phyloP scores from a whole-genome alignment of 2,797 vertebrate genomes.

The Rhynchonycteris naso region DNA sequence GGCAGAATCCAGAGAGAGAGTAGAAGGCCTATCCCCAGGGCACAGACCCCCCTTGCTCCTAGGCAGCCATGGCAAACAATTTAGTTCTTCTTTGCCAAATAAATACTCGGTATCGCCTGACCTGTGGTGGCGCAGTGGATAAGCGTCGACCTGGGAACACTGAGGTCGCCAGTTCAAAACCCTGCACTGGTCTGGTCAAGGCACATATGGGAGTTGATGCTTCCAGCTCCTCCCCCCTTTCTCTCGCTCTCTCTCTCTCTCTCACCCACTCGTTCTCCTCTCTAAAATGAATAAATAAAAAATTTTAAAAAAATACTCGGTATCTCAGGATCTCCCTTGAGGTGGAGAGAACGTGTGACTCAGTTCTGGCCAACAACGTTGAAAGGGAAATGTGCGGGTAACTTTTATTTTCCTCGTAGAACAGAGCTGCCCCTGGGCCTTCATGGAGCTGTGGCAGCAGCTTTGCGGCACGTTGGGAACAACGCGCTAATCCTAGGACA shows the following conservation, averaged over 20 bases:
- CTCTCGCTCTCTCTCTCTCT: no score
- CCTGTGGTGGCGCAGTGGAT: no score
- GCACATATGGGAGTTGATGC: no score
- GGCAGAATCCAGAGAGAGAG: constrained; percentile 16
- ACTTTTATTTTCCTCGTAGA: background rate
- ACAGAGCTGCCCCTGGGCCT: background rate
- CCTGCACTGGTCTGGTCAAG: no score
- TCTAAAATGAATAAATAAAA: no score
- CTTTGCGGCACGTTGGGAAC: constrained; percentile 36
- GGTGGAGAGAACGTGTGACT: constrained; percentile 31
- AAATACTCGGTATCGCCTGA: constrained; percentile 61
- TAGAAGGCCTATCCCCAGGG: background rate
- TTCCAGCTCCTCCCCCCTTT: no score
- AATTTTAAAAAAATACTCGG: constrained; percentile 58
- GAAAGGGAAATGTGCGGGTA: background rate
- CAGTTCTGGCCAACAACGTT: background rate
- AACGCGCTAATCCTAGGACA: background rate
- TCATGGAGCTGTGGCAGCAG: constrained; percentile 17
- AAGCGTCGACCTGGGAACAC: no score
- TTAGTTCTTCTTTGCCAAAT: constrained; percentile 32
- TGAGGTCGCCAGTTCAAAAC: no score
- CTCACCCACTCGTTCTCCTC: no score
- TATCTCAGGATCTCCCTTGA: constrained; percentile 32
- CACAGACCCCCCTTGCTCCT: background rate
- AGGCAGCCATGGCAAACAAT: background rate